Evolutionary conservation across 1,140 invertebrate genomes (phyloP).

Genomic region (Antheraea mylitta): DNA sequence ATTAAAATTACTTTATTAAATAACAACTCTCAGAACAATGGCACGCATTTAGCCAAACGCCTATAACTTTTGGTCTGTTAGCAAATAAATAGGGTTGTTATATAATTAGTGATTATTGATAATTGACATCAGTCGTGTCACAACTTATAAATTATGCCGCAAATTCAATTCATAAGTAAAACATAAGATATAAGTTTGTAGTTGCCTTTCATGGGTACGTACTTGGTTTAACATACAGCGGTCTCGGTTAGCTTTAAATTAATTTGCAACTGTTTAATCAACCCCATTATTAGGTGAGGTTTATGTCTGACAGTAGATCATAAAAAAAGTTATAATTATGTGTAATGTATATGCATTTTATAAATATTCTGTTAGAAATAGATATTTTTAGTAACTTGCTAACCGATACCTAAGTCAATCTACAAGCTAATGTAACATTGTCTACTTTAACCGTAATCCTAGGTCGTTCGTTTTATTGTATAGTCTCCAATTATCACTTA

Average conservation of each 20-base stretch:
- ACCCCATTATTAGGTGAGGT: no score
- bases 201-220: not conserved
- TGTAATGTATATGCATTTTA: no score
- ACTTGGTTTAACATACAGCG: not conserved
- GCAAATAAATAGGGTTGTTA: constrained; percentile 10
- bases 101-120: constrained; percentile 16
- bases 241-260: not conserved
- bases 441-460: constrained; percentile 63
- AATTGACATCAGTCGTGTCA: constrained; percentile 20
- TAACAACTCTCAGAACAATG: constrained; percentile 65
- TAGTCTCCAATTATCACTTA: constrained; percentile 27
- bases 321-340: no score
- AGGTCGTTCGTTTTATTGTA: constrained; percentile 22
- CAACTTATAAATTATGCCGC: not conserved
- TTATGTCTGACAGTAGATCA: no score
- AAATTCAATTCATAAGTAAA: no score
- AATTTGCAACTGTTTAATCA: no score
- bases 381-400: not conserved
- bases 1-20: constrained; percentile 57
- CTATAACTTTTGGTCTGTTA: constrained; percentile 24
- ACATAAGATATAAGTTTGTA: not conserved
- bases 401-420: constrained; percentile 19
- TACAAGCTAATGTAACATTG: constrained; percentile 56
- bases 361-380: no score
- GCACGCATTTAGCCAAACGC: constrained; percentile 63